A percentile compares a stretch with the other conserved stretches of the same genome.
Evolutionary conservation across 2,113 vertebrate genomes (phyloP).

Genomic region (human): GRCh38 chr3:118550001-118550500

Average conservation of each 20-base stretch:
- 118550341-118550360: background rate
- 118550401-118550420: constrained; percentile 17
- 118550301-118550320: background rate
- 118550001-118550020: background rate
- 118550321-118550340: background rate
- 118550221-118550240: background rate
- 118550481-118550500: background rate
- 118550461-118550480: background rate
- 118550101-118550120: constrained; percentile 26
- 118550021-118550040: background rate
- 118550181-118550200: background rate
- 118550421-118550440: background rate
- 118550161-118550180: constrained; percentile 24
- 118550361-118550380: background rate
- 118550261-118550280: background rate
- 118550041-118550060: constrained; percentile 23
- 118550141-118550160: background rate
- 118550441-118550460: background rate
- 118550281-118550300: background rate
- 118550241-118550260: background rate
- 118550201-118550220: background rate
- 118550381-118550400: background rate
- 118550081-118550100: background rate
- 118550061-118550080: background rate
- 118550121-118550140: constrained; percentile 3